These are phyloP conservation scores for Psittacula cyanocephala DNA, from an alignment of 2,113 vertebrate species.

Conservation along the genomic window DNA sequence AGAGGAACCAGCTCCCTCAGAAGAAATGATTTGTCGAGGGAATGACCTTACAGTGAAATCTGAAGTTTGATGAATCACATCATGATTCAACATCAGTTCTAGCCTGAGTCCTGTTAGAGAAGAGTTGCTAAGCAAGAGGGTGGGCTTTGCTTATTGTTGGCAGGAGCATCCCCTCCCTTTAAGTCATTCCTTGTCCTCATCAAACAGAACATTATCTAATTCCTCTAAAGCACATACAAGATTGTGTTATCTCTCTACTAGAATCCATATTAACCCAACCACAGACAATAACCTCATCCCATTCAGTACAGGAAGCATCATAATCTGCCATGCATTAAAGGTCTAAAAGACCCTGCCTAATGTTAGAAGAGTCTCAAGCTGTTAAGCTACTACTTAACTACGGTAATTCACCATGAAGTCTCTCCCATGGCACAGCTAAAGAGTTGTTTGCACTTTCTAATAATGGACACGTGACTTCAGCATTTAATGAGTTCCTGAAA, in stretches of 20 bases:
- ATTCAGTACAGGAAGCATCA: slow-evolving; percentile 24
- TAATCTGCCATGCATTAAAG: slow-evolving; percentile 19
- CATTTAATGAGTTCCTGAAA: slow-evolving; percentile 73
- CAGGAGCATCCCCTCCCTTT: neutral
- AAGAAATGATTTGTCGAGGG: neutral
- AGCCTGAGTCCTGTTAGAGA: neutral
- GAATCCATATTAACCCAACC: slow-evolving; percentile 14
- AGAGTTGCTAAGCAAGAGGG: neutral
- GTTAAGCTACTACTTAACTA: slow-evolving; percentile 48
- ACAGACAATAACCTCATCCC: slow-evolving; percentile 7
- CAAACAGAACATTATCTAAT: neutral
- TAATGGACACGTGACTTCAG: slow-evolving; percentile 51
- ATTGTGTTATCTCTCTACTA: neutral
- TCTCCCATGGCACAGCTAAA: slow-evolving; percentile 49
- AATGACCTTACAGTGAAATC: neutral
- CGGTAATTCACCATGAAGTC: slow-evolving; percentile 38
- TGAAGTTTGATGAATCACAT: neutral
- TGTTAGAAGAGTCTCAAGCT: slow-evolving; percentile 49
- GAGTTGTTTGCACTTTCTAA: slow-evolving; percentile 58
- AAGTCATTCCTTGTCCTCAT: neutral
- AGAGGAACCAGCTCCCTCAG: neutral
- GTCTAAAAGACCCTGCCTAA: slow-evolving; percentile 11
- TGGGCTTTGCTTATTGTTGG: neutral
- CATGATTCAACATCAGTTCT: accelerated
- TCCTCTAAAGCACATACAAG: neutral